Percentiles rank a stretch among this genome's conserved stretches.
Conservation (phyloP, 2,888 invertebrate genomes). For the Meta bourneti region DNA sequence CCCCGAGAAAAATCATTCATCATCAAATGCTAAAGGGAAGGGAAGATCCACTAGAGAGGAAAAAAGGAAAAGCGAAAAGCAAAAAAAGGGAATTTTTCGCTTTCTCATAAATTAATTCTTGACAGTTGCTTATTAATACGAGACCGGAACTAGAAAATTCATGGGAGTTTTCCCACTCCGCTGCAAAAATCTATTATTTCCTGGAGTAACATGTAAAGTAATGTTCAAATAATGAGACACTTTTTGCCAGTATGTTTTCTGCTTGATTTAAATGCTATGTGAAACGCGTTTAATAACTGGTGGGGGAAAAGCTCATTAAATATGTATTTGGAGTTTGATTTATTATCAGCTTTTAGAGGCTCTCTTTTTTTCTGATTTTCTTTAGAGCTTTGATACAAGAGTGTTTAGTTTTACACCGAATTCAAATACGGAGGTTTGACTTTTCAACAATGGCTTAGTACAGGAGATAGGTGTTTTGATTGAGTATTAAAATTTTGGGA, state of each 20-base stretch:
- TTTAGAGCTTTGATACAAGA: neutral
- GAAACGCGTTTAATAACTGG: constrained; percentile 29
- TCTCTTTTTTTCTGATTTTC: neutral
- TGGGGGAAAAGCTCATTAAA: constrained; percentile 38
- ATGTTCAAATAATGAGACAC: constrained; percentile 31
- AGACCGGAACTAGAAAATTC: neutral
- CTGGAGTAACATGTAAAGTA: constrained; percentile 2
- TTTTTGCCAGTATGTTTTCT: constrained; percentile 4
- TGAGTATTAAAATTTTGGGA: too few relatives aligned
- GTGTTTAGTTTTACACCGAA: neutral
- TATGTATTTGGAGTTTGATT: constrained; percentile 48
- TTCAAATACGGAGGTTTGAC: too few relatives aligned
- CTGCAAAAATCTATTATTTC: constrained; percentile 30
- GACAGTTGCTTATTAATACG: constrained; percentile 39
- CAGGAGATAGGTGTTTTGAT: neutral
- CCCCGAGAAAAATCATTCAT: constrained; percentile 56
- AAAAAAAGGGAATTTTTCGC: constrained; percentile 25
- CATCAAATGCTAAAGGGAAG: constrained; percentile 10
- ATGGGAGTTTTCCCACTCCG: constrained; percentile 4
- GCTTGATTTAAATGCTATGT: constrained; percentile 30
- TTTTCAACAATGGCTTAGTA: neutral
- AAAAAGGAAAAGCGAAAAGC: neutral
- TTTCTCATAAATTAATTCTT: constrained; percentile 57
- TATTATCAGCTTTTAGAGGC: neutral
- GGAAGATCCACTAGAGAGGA: neutral